These are phyloP conservation scores for Procavia capensis DNA, from an alignment of 2,113 vertebrate genomes.

Conservation along the genomic window DNA sequence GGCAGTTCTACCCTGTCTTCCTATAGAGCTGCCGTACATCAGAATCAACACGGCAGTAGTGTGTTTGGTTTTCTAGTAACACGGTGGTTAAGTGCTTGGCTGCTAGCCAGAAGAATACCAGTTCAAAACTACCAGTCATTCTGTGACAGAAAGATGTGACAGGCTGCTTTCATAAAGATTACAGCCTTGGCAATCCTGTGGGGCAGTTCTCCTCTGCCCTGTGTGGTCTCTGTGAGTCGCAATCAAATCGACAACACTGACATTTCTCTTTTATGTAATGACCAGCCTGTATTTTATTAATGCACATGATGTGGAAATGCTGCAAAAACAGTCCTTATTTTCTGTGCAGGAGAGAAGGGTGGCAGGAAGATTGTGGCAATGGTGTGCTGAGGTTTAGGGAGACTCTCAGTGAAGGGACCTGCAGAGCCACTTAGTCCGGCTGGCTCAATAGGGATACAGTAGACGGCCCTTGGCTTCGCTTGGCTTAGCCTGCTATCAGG, in stretches of 20 bases:
- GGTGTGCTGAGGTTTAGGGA: not conserved
- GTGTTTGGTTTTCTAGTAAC: too few relatives aligned
- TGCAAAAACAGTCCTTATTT: not conserved
- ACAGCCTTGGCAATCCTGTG: not conserved
- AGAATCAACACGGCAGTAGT: too few relatives aligned
- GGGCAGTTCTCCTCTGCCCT: not conserved
- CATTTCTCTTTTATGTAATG: not conserved
- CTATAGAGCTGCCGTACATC: too few relatives aligned
- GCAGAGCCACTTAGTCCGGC: not conserved
- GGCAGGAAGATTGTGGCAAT: not conserved
- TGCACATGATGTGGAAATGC: not conserved
- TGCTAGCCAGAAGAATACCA: too few relatives aligned
- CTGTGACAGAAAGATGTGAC: not conserved
- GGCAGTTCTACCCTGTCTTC: too few relatives aligned
- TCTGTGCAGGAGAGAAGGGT: not conserved
- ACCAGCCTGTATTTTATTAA: not conserved
- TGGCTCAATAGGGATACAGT: not conserved
- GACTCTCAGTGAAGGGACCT: not conserved
- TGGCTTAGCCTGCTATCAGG: constrained; percentile 31
- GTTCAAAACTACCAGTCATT: not conserved
- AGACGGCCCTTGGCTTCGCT: too few relatives aligned
- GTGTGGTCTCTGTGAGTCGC: not conserved
- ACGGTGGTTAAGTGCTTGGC: too few relatives aligned
- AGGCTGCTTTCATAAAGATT: not conserved
- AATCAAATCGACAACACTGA: not conserved